A percentile compares a stretch with the other conserved stretches of the same genome.
Evolutionary conservation across 1,140 invertebrate species (phyloP).

Genomic region (Trigoniulus corallinus): DNA sequence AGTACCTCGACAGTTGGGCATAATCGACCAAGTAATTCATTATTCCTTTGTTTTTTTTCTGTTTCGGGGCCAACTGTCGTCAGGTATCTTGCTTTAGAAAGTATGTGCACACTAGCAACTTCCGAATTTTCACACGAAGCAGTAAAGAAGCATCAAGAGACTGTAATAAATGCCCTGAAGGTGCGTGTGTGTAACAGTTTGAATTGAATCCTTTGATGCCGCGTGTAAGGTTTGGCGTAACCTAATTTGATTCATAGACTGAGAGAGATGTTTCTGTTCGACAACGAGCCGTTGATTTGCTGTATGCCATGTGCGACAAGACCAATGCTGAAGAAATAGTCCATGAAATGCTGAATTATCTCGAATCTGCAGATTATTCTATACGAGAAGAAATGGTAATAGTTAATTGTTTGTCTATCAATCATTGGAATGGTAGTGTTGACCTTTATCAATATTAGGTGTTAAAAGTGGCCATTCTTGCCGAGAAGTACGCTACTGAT

Average conservation of each 20-base stretch:
- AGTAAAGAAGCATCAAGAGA: constrained; percentile 99
- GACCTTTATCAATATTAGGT: constrained; percentile 31
- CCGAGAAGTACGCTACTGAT: constrained; percentile 98
- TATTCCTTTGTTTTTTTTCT: too few relatives aligned
- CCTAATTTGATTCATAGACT: constrained; percentile 39
- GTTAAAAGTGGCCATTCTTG: constrained; percentile 96
- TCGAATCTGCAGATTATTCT: constrained; percentile 98
- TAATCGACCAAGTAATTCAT: too few relatives aligned
- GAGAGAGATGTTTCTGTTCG: constrained; percentile 98
- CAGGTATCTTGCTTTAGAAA: constrained; percentile 88
- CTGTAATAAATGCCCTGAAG: constrained; percentile 97
- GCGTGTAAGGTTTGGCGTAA: neutral
- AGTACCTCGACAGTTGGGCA: too few relatives aligned
- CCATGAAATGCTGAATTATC: constrained; percentile 96
- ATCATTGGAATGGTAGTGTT: neutral
- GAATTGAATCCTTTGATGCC: constrained; percentile 2
- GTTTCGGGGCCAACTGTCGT: too few relatives aligned
- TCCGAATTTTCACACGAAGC: constrained; percentile 99
- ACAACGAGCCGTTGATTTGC: constrained; percentile 94
- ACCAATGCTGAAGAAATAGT: constrained; percentile 99
- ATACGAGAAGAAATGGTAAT: constrained; percentile 97
- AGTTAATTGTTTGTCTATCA: neutral
- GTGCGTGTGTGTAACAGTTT: too few relatives aligned
- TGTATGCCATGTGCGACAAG: constrained; percentile 99
- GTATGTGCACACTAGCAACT: constrained; percentile 97